Base-by-base conservation (phyloP, 2,797 vertebrate species). In the Argya squamiceps region DNA sequence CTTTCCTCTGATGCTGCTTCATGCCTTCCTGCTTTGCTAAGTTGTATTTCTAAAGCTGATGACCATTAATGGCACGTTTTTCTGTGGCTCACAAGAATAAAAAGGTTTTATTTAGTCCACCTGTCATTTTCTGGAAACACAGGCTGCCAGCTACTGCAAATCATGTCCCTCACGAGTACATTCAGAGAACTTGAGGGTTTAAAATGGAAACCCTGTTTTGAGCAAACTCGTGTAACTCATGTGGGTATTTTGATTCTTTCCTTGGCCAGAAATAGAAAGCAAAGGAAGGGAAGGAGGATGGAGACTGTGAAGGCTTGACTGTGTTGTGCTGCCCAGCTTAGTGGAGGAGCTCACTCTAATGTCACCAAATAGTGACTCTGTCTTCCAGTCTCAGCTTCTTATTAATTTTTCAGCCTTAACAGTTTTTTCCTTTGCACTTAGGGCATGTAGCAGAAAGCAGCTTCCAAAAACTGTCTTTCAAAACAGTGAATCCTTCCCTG, bases 201-300 rank as follows among this genome's bases (percentile, higher is more conserved):
- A 63, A 92, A 86, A 81, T 69, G 69, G 80, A 93, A 96, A 50
- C 32, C 11, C 27, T 58, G 5, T 50, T 90, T 88, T 62, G 75
- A 71, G 55, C 4, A 15, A 78, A 37, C 41, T 64, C 27, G 0
- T 85, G 32, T 80, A 76, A 76, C 41, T 85, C 43, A 7, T 75
- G 88, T 58, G 69, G 90, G 14, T 75, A 55, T 71, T 78, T 37
- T 3, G 12, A 62, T 78, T 81, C 39, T 88, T 84, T 29, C n/a
- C 23, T 62, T 68, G 32, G 46, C 37, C 62, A 89, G 79, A 68
- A 94, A 68, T 37, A 75, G 76, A 75, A 89, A 64, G 44, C 49
- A 76, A 79, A 76, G 47, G 68, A 80, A 87, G 46, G 52, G 32
- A 30, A 83, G 49, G 71, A 75, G 64, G 30, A 36, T 41, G 36